Conservation (phyloP, 2,888 invertebrate species). For the Augiades crinisus region DNA sequence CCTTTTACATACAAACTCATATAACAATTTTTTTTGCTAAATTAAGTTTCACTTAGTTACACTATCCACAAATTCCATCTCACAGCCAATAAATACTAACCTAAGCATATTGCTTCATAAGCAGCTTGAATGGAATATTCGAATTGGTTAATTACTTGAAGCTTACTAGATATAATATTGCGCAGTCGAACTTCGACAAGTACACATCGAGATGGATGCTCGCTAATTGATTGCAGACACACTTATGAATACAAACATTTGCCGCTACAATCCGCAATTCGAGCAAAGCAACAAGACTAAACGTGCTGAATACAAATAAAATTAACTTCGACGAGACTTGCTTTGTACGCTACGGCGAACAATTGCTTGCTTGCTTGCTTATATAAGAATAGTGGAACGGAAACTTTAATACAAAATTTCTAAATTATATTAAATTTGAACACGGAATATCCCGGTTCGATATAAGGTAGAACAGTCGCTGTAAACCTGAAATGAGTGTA, state of each 20-base stretch:
- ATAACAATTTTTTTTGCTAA: no score
- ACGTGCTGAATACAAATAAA: constrained; percentile 25
- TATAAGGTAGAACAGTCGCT: no score
- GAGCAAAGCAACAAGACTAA: constrained; percentile 15
- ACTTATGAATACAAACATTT: constrained; percentile 41
- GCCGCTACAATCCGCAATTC: constrained; percentile 21
- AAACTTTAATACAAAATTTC: neutral
- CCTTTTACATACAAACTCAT: no score
- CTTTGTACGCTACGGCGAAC: constrained; percentile 14
- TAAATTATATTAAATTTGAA: no score
- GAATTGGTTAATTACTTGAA: constrained; percentile 8
- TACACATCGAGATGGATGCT: constrained; percentile 40
- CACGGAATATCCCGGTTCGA: no score
- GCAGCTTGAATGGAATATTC: neutral
- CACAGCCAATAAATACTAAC: neutral
- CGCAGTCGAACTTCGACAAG: constrained; percentile 32
- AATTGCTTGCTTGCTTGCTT: constrained; percentile 10
- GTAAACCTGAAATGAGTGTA: no score
- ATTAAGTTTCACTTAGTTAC: no score
- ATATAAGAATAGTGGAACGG: neutral
- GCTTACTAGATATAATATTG: constrained; percentile 25
- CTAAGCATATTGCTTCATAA: neutral
- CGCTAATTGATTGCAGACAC: constrained; percentile 49
- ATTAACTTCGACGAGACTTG: constrained; percentile 21
- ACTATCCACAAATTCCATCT: neutral